Base-by-base conservation (phyloP, 2,113 vertebrate species). In the Ivindomyrus marchei region DNA sequence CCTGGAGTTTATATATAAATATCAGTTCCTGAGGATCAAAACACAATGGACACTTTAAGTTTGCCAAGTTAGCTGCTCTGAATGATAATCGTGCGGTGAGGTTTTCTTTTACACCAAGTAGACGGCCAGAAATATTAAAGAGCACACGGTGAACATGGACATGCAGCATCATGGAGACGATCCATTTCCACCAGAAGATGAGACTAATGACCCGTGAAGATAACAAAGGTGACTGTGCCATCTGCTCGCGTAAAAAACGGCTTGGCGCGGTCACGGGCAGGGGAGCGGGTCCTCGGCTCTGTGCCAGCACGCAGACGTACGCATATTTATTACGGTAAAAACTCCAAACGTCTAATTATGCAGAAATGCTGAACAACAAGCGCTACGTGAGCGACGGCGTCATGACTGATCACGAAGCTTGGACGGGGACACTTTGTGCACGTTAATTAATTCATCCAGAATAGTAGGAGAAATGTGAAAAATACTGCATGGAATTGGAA, bases 181-280 rank as follows among this genome's bases (percentile, higher is more conserved):
- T 93, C 92, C 62, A 88, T 90, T 92, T 92, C 92, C 90, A 89
- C 86, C 89, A 89, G 89, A 92, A 92, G 90, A 91, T 90, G 62
- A 89, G 88, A 89, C 90, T 93, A 93, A 93, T 88, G 90, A 93
- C 88, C 90, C 74, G 88, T 83, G 90, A 87, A 91, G 91, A 92
- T 89, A 90, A 88, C 90, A 49, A 87, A 91, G 91, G 89, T 85
- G 89, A 88, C 88, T 53, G 90, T 66, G 45, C 93, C 93, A 93
- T 93, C 92, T 93, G 93, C 91, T 92, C 84, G 66, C 66, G 31
- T 27, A 47, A 84, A 66, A 66, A 66, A 66, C 62, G 62, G 62
- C 24, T 11, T 3, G 62, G n/a, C 62, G 62, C 3, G 58, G 58
- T n/a, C 8, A 58, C 7, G 21, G 58, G 58, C 58, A 3, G 58